A percentile compares a stretch with the other conserved stretches of the same genome.
These are phyloP conservation scores for Formica exsecta DNA, from an alignment of 1,140 invertebrate genomes.

Conservation along the genomic window DNA sequence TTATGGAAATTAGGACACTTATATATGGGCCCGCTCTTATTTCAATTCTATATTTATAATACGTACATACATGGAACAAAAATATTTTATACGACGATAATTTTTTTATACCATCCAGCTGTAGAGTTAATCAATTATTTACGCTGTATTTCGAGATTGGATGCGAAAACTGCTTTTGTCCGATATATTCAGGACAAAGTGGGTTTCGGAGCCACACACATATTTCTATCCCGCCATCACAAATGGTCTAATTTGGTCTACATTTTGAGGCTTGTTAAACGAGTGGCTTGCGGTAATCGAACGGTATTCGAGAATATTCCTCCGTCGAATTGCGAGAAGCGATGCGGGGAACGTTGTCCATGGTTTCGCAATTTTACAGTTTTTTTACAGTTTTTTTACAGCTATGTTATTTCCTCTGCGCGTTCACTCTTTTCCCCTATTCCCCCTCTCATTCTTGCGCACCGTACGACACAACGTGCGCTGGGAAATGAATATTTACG, in stretches of 20 bases:
- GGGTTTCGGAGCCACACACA: background rate
- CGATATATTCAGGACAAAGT: background rate
- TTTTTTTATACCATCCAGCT: background rate
- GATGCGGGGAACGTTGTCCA: background rate
- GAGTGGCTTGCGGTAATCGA: background rate
- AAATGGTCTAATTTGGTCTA: slow-evolving; percentile 25
- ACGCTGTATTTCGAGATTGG: background rate
- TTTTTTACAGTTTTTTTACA: slow-evolving; percentile 48
- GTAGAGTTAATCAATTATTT: slow-evolving; percentile 16
- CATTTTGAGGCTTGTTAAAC: background rate
- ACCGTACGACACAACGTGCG: slow-evolving; percentile 31
- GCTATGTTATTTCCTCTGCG: background rate
- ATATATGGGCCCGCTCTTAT: background rate
- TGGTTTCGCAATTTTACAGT: slow-evolving; percentile 59
- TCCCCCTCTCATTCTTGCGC: slow-evolving; percentile 17
- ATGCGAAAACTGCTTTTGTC: slow-evolving; percentile 18
- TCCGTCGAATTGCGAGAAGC: background rate
- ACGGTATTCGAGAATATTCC: slow-evolving; percentile 14
- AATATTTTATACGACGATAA: background rate
- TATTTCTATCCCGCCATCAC: background rate
- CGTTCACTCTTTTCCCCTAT: background rate
- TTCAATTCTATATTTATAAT: background rate
- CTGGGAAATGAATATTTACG: slow-evolving; percentile 70
- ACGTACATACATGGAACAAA: background rate
- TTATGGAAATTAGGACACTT: background rate